phyloP scores from a whole-genome alignment of 1,140 invertebrate species.

The Drosophila punjabiensis region DNA sequence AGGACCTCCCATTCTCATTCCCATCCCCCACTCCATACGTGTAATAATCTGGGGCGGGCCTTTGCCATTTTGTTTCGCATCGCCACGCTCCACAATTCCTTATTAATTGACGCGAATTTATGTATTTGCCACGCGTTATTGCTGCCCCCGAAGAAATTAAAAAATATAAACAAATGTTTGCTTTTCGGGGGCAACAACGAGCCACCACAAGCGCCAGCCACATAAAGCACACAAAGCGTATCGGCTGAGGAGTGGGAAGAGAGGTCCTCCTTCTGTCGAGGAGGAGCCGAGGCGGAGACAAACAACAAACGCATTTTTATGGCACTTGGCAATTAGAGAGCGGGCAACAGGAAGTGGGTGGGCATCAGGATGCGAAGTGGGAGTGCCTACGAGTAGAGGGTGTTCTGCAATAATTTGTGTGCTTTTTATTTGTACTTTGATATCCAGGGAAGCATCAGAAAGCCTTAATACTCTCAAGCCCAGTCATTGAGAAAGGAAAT shows the following conservation, averaged over 20 bases:
- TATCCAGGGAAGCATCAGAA: conserved; percentile 39
- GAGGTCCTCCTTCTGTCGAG: not conserved
- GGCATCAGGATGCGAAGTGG: conserved; percentile 1
- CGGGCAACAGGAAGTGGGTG: conserved; percentile 21
- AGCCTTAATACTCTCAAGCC: conserved; percentile 33
- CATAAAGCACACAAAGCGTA: conserved; percentile 63
- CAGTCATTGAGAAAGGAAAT: conserved; percentile 10
- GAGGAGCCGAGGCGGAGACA: conserved; percentile 36
- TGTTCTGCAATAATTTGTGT: conserved; percentile 72
- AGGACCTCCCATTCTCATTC: conserved; percentile 3
- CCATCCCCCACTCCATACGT: conserved; percentile 26
- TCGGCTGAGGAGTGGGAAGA: not conserved
- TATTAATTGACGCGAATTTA: conserved; percentile 84
- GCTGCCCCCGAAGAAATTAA: conserved; percentile 74
- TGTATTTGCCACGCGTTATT: conserved; percentile 82
- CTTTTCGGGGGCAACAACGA: conserved; percentile 12
- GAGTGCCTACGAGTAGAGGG: conserved; percentile 13
- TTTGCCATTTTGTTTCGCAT: conserved; percentile 67
- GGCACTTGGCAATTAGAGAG: conserved; percentile 79
- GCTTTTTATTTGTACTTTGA: conserved; percentile 74
- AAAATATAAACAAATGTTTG: conserved; percentile 77
- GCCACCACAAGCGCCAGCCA: conserved; percentile 25
- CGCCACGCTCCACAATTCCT: conserved; percentile 75
- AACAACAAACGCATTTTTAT: conserved; percentile 73
- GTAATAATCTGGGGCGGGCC: conserved; percentile 63